Percentiles rank a stretch among this genome's conserved stretches.
Conservation (phyloP, 1,140 invertebrate species). For the Brachionus asplanchnoidis region DNA sequence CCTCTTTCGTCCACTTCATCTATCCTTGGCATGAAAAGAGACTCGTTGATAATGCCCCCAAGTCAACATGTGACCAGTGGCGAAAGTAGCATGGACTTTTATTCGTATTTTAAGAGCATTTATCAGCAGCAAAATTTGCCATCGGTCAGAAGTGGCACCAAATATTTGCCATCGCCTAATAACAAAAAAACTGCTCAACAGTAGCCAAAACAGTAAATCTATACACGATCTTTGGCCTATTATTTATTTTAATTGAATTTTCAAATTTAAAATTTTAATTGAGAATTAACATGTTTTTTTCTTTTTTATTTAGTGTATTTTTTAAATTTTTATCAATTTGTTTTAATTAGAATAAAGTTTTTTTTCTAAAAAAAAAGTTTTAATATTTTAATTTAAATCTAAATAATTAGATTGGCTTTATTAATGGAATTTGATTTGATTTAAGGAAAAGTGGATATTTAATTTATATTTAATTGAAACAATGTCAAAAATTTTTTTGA, state of each 20-base stretch:
- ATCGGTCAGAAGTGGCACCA: not conserved
- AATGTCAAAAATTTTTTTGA: no score
- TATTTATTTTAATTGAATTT: constrained; percentile 2
- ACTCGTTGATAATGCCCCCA: not conserved
- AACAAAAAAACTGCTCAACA: not conserved
- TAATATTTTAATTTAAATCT: not conserved
- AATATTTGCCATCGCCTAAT: not conserved
- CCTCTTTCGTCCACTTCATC: constrained; percentile 6
- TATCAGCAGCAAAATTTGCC: constrained; percentile 3
- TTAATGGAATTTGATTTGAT: no score
- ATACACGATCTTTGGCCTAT: not conserved
- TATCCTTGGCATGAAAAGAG: not conserved
- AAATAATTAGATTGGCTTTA: no score
- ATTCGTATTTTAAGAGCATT: constrained; percentile 21
- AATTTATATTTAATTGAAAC: no score
- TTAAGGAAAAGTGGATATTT: no score
- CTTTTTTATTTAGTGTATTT: not conserved
- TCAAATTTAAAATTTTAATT: not conserved
- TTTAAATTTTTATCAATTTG: not conserved
- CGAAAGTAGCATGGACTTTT: not conserved
- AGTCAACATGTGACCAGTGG: not conserved
- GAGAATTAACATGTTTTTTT: not conserved
- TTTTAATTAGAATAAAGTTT: constrained; percentile 24
- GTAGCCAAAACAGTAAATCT: not conserved
- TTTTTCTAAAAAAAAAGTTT: not conserved